These are phyloP conservation scores for Aldrovandia affinis DNA, from an alignment of 2,797 vertebrate species.

Conservation along the genomic window DNA sequence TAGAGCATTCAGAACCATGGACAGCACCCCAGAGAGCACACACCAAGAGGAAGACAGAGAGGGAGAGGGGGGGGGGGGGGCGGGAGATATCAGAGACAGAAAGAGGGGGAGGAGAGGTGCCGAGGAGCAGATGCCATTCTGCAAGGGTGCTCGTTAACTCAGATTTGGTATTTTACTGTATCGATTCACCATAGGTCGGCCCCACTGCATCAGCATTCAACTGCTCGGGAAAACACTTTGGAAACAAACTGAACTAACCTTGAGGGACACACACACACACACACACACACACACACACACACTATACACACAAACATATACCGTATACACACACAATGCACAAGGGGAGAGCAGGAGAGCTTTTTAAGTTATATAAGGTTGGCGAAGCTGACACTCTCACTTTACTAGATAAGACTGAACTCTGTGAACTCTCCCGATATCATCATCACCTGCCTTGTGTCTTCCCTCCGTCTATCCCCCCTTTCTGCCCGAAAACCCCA, in stretches of 20 bases:
- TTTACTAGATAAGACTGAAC: constrained; percentile 16
- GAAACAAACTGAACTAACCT: background rate
- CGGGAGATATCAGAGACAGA: background rate
- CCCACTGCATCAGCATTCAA: background rate
- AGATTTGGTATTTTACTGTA: constrained; percentile 10
- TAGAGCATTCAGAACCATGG: background rate
- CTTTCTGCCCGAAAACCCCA: constrained; percentile 44
- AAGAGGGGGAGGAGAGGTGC: background rate
- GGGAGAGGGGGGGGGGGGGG: background rate
- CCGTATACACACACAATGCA: background rate
- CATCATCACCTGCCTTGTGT: constrained; percentile 46
- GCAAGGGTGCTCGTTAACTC: constrained; percentile 15
- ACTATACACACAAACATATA: too few relatives aligned
- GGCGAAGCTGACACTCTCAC: constrained; percentile 3
- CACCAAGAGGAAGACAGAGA: background rate
- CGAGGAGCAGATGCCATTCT: background rate
- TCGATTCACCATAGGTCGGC: constrained; percentile 10
- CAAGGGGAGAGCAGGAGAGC: background rate
- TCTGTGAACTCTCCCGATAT: background rate
- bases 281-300: background rate
- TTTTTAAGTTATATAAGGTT: constrained; percentile 17
- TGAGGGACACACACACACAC: constrained; percentile 11
- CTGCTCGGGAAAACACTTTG: background rate
- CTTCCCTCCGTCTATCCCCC: constrained; percentile 46
- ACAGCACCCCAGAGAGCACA: background rate